Evolutionary conservation across 1,140 invertebrate species (phyloP).

Genomic region (Steinernema khuongi): DNA sequence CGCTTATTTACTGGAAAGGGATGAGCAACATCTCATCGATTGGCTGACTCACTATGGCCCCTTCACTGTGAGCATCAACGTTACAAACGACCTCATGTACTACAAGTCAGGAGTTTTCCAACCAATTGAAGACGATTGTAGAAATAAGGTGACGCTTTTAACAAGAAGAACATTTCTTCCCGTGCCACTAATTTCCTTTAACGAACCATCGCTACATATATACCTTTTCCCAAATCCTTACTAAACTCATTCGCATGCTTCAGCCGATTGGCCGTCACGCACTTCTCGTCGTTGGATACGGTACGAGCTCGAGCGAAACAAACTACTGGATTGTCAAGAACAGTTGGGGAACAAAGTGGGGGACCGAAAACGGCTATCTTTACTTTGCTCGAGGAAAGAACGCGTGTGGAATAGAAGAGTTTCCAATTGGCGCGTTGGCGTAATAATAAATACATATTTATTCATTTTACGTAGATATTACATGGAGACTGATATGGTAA

Average conservation of each 20-base stretch:
- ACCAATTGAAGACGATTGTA: constrained; percentile 51
- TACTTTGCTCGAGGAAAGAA: constrained; percentile 54
- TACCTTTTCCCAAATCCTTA: not conserved
- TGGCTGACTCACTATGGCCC: constrained; percentile 57
- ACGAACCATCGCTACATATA: not conserved
- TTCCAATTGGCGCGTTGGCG: too few species aligned
- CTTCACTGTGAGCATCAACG: constrained; percentile 47
- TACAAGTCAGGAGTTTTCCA: constrained; percentile 54
- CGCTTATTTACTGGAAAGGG: constrained; percentile 48
- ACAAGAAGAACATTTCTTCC: not conserved
- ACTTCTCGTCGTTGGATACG: constrained; percentile 51
- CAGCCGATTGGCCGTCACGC: constrained; percentile 53
- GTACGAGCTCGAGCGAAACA: constrained; percentile 40
- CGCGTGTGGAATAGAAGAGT: constrained; percentile 56
- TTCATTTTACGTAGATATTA: too few species aligned
- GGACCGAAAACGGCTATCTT: constrained; percentile 44
- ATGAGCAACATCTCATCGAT: constrained; percentile 55
- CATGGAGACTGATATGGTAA: too few species aligned
- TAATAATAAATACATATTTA: too few species aligned
- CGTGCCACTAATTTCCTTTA: too few species aligned
- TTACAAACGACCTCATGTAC: not conserved
- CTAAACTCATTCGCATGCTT: not conserved
- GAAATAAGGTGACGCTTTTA: constrained; percentile 32
- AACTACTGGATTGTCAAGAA: constrained; percentile 59
- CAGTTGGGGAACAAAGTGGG: constrained; percentile 47